These are phyloP conservation scores for Pardosa pseudoannulata DNA, from an alignment of 2,888 invertebrate species.

Conservation along the genomic window DNA sequence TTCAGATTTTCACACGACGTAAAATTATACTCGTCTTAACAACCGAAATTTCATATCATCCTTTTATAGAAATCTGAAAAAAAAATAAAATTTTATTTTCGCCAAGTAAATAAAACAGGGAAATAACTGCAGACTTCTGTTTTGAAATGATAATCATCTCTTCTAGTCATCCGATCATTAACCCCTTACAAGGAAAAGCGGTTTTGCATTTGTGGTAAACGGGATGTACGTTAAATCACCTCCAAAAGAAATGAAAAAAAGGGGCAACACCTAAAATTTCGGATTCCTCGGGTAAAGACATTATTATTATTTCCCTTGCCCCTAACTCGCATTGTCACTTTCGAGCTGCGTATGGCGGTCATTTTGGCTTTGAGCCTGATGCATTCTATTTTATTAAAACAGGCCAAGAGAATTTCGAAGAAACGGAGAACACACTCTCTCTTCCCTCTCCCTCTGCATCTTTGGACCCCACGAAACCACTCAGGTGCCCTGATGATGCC, in stretches of 20 bases:
- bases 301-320: background rate
- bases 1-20: too few relatives aligned
- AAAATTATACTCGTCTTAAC: too few relatives aligned
- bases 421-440: conserved; percentile 8
- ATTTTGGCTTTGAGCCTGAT: conserved; percentile 41
- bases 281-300: background rate
- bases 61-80: too few relatives aligned
- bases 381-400: conserved; percentile 49
- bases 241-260: background rate
- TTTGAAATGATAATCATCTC: too few relatives aligned
- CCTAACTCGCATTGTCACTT: background rate
- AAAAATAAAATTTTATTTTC: too few relatives aligned
- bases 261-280: background rate
- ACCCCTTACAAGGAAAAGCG: too few relatives aligned
- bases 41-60: too few relatives aligned
- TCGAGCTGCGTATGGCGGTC: background rate
- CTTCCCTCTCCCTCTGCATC: background rate
- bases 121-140: too few relatives aligned
- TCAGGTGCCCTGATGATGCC: conserved; percentile 63
- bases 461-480: conserved; percentile 28
- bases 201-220: too few relatives aligned
- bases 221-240: too few relatives aligned
- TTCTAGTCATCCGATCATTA: too few relatives aligned
- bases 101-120: too few relatives aligned
- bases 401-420: background rate